Conservation (phyloP, 1,140 invertebrate genomes). For the Sminthurides bifidus region DNA sequence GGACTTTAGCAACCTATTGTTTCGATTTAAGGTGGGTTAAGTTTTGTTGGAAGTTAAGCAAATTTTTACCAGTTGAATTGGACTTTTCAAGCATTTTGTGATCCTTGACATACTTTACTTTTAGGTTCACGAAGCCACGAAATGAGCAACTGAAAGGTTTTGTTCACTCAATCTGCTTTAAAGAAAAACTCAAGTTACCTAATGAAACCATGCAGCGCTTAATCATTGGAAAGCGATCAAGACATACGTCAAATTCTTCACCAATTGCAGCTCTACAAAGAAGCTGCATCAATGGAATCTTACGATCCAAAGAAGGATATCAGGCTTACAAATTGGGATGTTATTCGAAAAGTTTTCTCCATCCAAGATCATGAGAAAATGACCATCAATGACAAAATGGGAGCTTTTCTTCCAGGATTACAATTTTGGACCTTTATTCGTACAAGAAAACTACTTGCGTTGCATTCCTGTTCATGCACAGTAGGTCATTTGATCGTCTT, state of each 20-base stretch:
- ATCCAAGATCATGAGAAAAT: constrained; percentile 67
- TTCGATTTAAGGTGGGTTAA: constrained; percentile 61
- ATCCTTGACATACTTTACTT: constrained; percentile 41
- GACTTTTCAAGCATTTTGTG: constrained; percentile 34
- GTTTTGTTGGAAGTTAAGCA: background rate
- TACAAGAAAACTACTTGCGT: constrained; percentile 91
- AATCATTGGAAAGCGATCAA: constrained; percentile 74
- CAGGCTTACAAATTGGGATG: constrained; percentile 74
- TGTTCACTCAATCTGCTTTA: constrained; percentile 80
- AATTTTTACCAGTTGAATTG: constrained; percentile 35
- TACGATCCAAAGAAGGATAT: constrained; percentile 57
- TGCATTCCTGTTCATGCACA: constrained; percentile 47
- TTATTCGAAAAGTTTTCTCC: constrained; percentile 76
- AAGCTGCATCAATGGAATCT: constrained; percentile 42
- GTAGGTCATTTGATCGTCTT: constrained; percentile 34
- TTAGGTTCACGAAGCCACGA: constrained; percentile 57
- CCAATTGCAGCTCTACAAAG: constrained; percentile 66
- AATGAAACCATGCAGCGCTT: constrained; percentile 65
- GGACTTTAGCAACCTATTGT: constrained; percentile 84
- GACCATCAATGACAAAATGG: constrained; percentile 71
- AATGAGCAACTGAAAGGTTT: constrained; percentile 84
- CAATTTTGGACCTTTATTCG: constrained; percentile 83
- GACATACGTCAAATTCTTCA: constrained; percentile 89
- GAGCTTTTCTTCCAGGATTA: constrained; percentile 97
- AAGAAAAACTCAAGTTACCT: constrained; percentile 76